Evolutionary conservation across 2,113 vertebrate genomes (phyloP).

Genomic region (Odocoileus hemionus): DNA sequence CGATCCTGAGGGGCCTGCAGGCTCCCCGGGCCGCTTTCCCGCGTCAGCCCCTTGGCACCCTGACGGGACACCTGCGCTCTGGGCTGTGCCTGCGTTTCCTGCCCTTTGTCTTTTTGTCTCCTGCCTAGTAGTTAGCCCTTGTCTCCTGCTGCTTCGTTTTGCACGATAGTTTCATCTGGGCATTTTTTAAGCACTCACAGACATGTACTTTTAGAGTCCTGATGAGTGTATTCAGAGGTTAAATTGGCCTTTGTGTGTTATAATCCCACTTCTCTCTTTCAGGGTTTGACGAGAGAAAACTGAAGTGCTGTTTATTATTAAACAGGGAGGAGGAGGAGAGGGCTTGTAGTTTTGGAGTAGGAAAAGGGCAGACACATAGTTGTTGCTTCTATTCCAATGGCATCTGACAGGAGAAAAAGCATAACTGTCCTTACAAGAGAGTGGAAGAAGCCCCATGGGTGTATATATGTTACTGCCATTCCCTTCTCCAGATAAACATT

Average conservation of each 20-base stretch:
- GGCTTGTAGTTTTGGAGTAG: not conserved
- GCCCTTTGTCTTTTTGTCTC: not conserved
- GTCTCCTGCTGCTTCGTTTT: not conserved
- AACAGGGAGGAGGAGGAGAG: not conserved
- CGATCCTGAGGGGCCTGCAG: not conserved
- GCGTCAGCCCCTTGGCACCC: rapidly evolving
- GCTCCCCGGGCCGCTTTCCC: not conserved
- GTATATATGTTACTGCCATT: rapidly evolving
- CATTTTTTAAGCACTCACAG: not conserved
- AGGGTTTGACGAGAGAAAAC: not conserved
- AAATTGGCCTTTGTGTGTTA: not conserved
- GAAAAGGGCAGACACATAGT: not conserved
- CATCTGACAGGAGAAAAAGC: not conserved
- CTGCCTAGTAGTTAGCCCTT: not conserved
- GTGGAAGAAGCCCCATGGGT: rapidly evolving
- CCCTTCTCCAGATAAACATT: not conserved
- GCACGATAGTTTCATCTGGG: not conserved
- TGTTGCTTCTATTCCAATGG: rapidly evolving
- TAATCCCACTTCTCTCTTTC: not conserved
- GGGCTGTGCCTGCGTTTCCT: not conserved
- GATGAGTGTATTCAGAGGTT: not conserved
- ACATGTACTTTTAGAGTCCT: not conserved
- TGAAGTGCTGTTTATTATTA: not conserved
- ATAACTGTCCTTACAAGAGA: not conserved
- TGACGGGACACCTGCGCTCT: not conserved